phyloP scores from a whole-genome alignment of 1,140 invertebrate species.

The Dolichoris vasculosae region DNA sequence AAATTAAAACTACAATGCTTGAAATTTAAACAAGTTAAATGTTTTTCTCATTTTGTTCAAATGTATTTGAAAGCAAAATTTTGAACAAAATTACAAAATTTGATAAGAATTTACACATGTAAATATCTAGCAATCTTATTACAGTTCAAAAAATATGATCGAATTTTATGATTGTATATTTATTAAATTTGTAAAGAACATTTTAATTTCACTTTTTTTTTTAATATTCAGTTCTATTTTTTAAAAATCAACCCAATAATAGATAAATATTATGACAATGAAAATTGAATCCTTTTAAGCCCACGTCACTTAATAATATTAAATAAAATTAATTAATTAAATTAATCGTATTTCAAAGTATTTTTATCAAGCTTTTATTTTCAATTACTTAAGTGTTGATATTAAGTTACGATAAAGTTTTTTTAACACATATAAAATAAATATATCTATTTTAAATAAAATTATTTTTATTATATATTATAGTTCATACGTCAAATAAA shows the following conservation, averaged over 20 bases:
- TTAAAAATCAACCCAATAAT: background rate
- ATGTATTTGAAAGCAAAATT: too few relatives aligned
- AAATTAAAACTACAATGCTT: too few relatives aligned
- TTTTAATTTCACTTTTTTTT: too few relatives aligned
- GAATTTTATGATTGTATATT: too few relatives aligned
- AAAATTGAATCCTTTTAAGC: background rate
- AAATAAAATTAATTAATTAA: background rate
- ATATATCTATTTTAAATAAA: background rate
- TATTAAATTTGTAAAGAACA: too few relatives aligned
- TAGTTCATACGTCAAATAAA: background rate
- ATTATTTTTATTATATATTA: background rate
- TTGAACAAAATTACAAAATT: too few relatives aligned
- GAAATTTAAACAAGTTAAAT: too few relatives aligned
- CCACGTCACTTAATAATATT: background rate
- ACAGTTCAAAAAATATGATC: too few relatives aligned
- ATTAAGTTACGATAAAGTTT: background rate
- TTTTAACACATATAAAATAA: background rate
- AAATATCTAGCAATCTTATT: too few relatives aligned
- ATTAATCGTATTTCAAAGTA: background rate
- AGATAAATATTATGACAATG: background rate
- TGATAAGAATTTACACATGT: too few relatives aligned
- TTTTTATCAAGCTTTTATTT: background rate
- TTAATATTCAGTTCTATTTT: too few relatives aligned
- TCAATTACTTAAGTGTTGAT: background rate
- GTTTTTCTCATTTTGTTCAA: too few relatives aligned